Evolutionary conservation across 2,113 vertebrate species (phyloP).

Genomic region (Vombatus ursinus): DNA sequence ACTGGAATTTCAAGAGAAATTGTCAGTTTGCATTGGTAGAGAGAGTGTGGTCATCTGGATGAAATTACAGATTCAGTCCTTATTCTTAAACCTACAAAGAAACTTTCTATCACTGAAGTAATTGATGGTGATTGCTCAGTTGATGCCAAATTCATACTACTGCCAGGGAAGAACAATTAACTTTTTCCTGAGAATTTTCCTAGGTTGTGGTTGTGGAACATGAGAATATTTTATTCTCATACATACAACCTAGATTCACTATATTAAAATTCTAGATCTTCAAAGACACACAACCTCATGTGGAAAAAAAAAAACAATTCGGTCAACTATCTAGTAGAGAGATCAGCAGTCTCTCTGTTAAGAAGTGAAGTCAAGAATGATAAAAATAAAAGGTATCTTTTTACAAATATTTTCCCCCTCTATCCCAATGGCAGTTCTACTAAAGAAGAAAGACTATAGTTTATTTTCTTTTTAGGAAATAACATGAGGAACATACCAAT

Average conservation of each 20-base stretch:
- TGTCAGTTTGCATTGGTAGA: background rate
- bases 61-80: background rate
- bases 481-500: background rate
- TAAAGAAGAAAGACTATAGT: background rate
- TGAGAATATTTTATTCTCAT: background rate
- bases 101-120: background rate
- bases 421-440: slow-evolving; percentile 26
- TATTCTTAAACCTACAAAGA: background rate
- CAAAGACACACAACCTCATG: background rate
- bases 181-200: slow-evolving; percentile 5
- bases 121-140: background rate
- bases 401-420: slow-evolving; percentile 15
- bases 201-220: background rate
- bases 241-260: slow-evolving; percentile 6
- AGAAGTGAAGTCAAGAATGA: slow-evolving; percentile 30
- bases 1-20: background rate
- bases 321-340: slow-evolving; percentile 34
- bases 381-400: slow-evolving; percentile 9
- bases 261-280: background rate
- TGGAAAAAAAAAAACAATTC: background rate
- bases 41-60: background rate
- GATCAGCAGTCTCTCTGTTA: slow-evolving; percentile 26
- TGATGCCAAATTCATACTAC: background rate
- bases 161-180: background rate
- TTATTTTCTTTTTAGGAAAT: background rate